Evolutionary conservation across 1,140 invertebrate genomes (phyloP).

Genomic region (Leptoteleia sp.): DNA sequence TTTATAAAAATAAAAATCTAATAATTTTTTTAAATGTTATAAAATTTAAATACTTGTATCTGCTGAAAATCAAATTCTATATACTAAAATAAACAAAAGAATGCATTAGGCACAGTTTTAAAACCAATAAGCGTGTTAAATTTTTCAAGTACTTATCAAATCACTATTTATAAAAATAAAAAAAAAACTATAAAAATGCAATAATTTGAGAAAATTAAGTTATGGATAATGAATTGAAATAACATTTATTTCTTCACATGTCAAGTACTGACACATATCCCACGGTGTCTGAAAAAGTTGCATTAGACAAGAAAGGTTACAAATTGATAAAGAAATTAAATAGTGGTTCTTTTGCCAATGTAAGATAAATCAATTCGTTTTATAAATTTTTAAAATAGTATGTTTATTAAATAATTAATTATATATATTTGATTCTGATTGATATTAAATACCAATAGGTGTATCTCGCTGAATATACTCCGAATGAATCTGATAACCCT

Average conservation of each 20-base stretch:
- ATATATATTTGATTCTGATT: no score
- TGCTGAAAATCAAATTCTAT: no score
- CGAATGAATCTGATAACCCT: constrained; percentile 1
- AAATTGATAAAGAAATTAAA: constrained; percentile 42
- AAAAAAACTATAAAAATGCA: constrained; percentile 10
- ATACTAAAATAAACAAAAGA: no score
- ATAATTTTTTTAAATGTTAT: no score
- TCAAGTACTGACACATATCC: constrained; percentile 18
- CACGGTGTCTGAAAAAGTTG: constrained; percentile 12
- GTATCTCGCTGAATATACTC: constrained; percentile 27
- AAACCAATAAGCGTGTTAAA: no score
- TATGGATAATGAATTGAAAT: constrained; percentile 5
- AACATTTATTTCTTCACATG: constrained; percentile 34
- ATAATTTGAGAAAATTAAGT: neutral
- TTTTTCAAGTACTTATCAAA: neutral
- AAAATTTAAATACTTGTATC: no score
- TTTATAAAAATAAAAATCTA: no score
- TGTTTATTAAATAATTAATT: no score
- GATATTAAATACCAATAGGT: constrained; percentile 18
- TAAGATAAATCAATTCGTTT: constrained; percentile 24
- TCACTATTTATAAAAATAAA: constrained; percentile 4
- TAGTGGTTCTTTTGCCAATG: constrained; percentile 43
- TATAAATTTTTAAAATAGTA: no score
- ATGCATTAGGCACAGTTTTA: no score
- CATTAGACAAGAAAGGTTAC: constrained; percentile 42